A percentile compares a stretch with the other conserved stretches of the same genome.
phyloP scores from a whole-genome alignment of 2,113 vertebrate genomes.

The Athene cunicularia region DNA sequence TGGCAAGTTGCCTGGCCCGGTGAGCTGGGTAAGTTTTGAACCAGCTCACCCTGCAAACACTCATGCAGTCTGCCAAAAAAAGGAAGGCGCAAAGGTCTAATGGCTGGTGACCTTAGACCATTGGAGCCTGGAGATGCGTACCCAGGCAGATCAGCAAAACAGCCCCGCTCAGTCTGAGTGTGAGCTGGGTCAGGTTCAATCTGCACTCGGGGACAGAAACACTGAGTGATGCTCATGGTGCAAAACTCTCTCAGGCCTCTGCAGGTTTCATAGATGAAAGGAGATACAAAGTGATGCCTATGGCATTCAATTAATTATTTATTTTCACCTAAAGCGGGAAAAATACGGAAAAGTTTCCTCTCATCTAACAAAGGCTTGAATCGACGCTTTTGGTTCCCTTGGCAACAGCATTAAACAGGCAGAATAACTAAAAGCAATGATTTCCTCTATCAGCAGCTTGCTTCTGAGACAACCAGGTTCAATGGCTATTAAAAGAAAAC shows the following conservation, averaged over 20 bases:
- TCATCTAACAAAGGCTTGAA: conserved; percentile 37
- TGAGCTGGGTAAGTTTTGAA: not conserved
- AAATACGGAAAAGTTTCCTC: conserved; percentile 20
- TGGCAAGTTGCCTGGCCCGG: not conserved
- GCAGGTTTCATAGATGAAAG: accelerated
- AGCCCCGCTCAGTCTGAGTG: accelerated
- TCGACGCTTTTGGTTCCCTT: conserved; percentile 61
- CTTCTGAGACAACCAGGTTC: not conserved
- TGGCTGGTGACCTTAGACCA: not conserved
- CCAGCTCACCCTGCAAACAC: not conserved
- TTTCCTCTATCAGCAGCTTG: conserved; percentile 15
- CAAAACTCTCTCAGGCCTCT: accelerated
- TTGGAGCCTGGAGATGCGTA: not conserved
- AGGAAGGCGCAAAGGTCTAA: not conserved
- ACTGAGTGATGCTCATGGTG: accelerated
- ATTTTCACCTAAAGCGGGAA: conserved; percentile 36
- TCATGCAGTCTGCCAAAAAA: not conserved
- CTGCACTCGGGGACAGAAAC: not conserved
- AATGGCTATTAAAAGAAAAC: not conserved
- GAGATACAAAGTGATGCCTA: not conserved
- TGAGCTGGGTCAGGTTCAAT: not conserved
- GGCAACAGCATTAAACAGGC: conserved; percentile 52
- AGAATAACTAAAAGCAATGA: conserved; percentile 1
- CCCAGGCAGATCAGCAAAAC: not conserved
- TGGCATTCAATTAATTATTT: not conserved